Conservation (phyloP, 2,113 vertebrate genomes). For the Eleginops maclovinus region DNA sequence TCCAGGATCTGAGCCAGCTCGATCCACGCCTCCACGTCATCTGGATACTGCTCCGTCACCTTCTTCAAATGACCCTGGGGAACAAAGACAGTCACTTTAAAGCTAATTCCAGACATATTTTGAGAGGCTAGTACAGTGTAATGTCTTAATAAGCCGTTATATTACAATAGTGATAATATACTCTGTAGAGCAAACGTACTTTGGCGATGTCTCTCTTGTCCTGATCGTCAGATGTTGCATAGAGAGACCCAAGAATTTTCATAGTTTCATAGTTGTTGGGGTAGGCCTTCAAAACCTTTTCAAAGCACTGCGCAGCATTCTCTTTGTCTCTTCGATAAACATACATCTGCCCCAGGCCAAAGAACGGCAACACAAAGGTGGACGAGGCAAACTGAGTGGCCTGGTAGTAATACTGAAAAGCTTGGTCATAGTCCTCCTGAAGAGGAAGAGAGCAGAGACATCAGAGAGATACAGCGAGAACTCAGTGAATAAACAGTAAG, state of each 20-base stretch:
- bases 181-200: conserved; percentile 75
- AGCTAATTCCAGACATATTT: not conserved
- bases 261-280: conserved; percentile 99
- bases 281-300: conserved; percentile 98
- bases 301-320: conserved; percentile 98
- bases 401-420: conserved; percentile 99
- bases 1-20: conserved; percentile 98
- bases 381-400: conserved; percentile 98
- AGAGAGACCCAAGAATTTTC: conserved; percentile 99
- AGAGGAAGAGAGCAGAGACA: conserved; percentile 13
- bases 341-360: conserved; percentile 99
- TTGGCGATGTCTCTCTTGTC: conserved; percentile 98
- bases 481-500: not conserved
- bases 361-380: conserved; percentile 97
- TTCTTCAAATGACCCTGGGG: conserved; percentile 96
- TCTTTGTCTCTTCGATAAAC: conserved; percentile 98
- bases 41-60: conserved; percentile 97
- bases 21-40: conserved; percentile 99
- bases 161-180: not conserved
- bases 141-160: not conserved
- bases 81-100: conserved; percentile 4
- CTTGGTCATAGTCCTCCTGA: conserved; percentile 99
- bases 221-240: conserved; percentile 97
- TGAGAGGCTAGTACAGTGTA: not conserved
- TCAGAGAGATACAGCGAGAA: not conserved